Base-by-base conservation (phyloP, 2,888 invertebrate genomes). In the Saturnia pavonia region DNA sequence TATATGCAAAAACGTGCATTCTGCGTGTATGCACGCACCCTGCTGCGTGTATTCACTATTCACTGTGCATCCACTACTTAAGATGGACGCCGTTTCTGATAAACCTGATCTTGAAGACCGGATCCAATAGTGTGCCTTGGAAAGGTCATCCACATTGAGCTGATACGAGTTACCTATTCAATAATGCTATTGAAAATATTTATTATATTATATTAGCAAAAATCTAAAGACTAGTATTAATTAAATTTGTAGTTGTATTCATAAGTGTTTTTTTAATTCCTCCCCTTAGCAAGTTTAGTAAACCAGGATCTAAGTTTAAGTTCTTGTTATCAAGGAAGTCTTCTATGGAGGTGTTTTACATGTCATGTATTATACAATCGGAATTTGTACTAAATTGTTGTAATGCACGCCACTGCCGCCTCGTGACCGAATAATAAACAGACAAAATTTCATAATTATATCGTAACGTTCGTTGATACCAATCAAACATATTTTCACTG, bases 391-490 rank as follows among this genome's bases (percentile, higher is more conserved):
- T 60, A 60, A 60, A 60, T 27, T 14, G 57, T 60, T 54, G 57
- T 60, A 19, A 25, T 27, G 25, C 57, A 60, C 57, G 57, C 57
- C 14, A 54, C n/a, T 6, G 6, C 2, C 27, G 57, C 25, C 25
- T 11, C 57, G 57, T 60, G 57, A 60, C 27, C 27, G 27, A 27
- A 14, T 60, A 60, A 60, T 60, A 60, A 54, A 54, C 22, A 7
- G 57, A 60, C 27, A 60, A 25, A 60, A 27, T 27, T 60, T 60
- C 57, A 27, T 27, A 60, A 60, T 60, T 25, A 60, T 54, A 22
- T 22, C 22, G 22, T 54, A 54, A 22, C 54, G 54, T 54, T 22
- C 54, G 54, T 22, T 22, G 22, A 54, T 22, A 54, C 54, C 8
- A 11, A 27, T 14, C 14, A 60, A 6, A 60, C 25, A 60, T 60